Percentiles rank a stretch among this genome's conserved stretches.
Conservation (phyloP, 2,888 invertebrate genomes). For the Eubasilissa splendida region DNA sequence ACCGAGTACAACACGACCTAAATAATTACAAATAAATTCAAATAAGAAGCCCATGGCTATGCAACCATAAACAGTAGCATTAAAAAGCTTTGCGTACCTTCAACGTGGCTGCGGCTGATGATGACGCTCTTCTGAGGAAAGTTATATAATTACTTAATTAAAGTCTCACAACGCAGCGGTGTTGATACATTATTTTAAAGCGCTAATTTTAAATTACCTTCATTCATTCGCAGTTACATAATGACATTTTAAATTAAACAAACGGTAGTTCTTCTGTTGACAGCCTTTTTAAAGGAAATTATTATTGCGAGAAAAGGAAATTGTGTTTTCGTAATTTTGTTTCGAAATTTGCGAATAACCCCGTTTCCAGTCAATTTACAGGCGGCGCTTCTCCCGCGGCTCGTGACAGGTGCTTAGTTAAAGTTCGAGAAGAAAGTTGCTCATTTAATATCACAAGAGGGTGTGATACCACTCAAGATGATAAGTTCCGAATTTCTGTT, state of each 20-base stretch:
- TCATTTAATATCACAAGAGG: constrained; percentile 54
- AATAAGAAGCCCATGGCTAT: too few relatives aligned
- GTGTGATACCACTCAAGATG: constrained; percentile 46
- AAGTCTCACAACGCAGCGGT: too few relatives aligned
- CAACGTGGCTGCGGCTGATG: too few relatives aligned
- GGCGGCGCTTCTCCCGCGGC: constrained; percentile 13
- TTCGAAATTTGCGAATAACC: constrained; percentile 1
- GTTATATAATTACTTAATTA: too few relatives aligned
- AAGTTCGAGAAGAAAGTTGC: constrained; percentile 54
- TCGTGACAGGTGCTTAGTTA: constrained; percentile 51
- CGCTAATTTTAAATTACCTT: too few relatives aligned
- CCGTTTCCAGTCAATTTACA: constrained; percentile 33
- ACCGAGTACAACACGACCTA: too few relatives aligned
- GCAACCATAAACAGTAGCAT: too few relatives aligned
- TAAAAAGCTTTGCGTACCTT: too few relatives aligned
- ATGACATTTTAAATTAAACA: not conserved
- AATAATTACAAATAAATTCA: too few relatives aligned
- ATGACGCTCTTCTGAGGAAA: too few relatives aligned
- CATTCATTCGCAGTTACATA: not conserved
- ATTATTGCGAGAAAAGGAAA: constrained; percentile 9
- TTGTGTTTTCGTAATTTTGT: constrained; percentile 1
- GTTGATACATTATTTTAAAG: too few relatives aligned
- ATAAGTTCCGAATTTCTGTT: constrained; percentile 16
- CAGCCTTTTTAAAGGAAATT: constrained; percentile 1
- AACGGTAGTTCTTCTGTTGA: not conserved